Percentiles rank a stretch among this genome's conserved stretches.
phyloP scores from a whole-genome alignment of 2,888 invertebrate genomes.

The Spatulosminthurus flaviceps region DNA sequence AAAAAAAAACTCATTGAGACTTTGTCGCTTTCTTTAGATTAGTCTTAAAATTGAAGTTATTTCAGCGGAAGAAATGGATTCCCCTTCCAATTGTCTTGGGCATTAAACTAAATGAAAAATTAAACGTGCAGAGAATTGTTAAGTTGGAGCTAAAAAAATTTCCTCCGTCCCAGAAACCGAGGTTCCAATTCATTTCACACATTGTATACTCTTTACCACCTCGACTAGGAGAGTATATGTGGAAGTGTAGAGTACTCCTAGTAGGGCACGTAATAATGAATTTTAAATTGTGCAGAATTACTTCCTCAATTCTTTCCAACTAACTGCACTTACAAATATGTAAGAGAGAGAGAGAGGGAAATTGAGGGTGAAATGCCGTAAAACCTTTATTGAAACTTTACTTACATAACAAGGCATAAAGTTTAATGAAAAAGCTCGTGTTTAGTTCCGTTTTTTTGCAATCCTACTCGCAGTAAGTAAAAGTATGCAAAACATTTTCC shows the following conservation, averaged over 20 bases:
- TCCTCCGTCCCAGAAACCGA: background rate
- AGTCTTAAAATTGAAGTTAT: constrained; percentile 41
- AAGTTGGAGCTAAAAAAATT: background rate
- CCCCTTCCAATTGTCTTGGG: constrained; percentile 30
- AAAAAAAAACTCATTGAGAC: constrained; percentile 32
- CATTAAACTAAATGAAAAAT: constrained; percentile 43
- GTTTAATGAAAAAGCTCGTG: no score
- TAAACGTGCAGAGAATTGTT: constrained; percentile 33
- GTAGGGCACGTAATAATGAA: background rate
- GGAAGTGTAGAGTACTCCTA: no score
- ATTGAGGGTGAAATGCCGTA: no score
- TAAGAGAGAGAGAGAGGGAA: no score
- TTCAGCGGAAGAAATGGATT: constrained; percentile 39
- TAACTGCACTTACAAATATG: background rate
- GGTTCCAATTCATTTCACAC: background rate
- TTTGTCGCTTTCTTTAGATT: constrained; percentile 24
- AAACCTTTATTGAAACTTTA: no score
- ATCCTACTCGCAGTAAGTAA: no score
- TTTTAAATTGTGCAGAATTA: constrained; percentile 25
- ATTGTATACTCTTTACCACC: background rate
- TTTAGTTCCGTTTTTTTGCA: no score
- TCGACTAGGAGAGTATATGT: background rate
- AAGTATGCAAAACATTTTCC: no score
- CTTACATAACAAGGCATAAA: no score
- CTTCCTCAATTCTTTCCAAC: constrained; percentile 21